Percentiles rank a stretch among this genome's conserved stretches.
Evolutionary conservation across 2,113 vertebrate species (phyloP).

Genomic region (Terrapene triunguis): DNA sequence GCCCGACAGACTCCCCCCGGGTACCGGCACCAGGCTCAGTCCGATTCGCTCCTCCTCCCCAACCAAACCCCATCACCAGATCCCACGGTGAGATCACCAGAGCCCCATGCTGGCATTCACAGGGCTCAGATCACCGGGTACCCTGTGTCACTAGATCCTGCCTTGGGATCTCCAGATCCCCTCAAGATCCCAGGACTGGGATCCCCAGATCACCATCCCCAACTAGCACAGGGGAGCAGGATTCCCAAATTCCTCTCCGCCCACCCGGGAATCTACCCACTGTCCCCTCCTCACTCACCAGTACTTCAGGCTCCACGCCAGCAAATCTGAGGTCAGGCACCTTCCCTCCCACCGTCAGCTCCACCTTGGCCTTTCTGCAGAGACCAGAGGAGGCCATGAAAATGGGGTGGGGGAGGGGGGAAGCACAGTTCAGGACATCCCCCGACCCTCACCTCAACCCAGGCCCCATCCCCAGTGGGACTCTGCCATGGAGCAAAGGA

Average conservation of each 20-base stretch:
- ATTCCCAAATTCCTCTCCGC: background rate
- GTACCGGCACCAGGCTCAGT: background rate
- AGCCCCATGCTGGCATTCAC: background rate
- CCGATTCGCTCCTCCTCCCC: background rate
- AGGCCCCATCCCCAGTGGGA: background rate
- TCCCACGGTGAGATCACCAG: background rate
- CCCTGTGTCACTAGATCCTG: background rate
- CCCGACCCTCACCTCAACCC: too few species aligned
- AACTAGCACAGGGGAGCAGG: background rate
- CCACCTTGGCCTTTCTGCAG: conserved; percentile 62
- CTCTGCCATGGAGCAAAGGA: background rate
- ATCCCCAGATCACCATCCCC: background rate
- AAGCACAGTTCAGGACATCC: background rate
- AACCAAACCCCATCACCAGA: background rate
- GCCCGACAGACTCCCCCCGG: too few species aligned
- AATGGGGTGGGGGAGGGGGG: background rate
- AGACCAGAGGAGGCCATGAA: background rate
- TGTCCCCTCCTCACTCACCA: conserved; percentile 56
- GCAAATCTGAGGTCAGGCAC: background rate
- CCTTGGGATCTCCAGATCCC: background rate
- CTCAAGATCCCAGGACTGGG: background rate
- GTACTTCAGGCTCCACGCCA: conserved; percentile 57
- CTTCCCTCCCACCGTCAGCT: conserved; percentile 30
- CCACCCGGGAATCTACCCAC: background rate
- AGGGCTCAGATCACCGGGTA: background rate